phyloP scores from a whole-genome alignment of 2,797 vertebrate species.

The Naso thynnoides region DNA sequence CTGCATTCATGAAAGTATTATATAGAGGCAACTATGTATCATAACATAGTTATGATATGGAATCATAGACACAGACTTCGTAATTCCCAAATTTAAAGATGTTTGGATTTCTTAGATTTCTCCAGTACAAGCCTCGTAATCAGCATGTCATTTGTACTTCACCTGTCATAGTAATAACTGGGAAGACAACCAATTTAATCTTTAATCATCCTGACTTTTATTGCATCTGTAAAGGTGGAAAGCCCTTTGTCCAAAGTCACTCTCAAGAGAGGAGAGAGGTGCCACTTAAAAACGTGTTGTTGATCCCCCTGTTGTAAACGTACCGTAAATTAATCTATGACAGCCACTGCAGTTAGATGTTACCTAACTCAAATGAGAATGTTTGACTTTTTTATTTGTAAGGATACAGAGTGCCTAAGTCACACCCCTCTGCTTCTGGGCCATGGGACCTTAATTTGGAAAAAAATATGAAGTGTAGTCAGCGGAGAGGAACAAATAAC shows the following conservation, averaged over 20 bases:
- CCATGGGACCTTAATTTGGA: too few species aligned
- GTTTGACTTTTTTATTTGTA: neutral
- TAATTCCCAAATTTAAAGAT: neutral
- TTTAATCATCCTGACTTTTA: neutral
- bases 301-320: neutral
- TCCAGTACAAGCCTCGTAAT: neutral
- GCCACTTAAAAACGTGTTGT: constrained; percentile 2
- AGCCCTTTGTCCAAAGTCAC: neutral
- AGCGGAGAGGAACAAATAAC: too few species aligned
- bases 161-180: neutral
- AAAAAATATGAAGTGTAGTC: too few species aligned
- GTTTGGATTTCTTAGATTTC: neutral
- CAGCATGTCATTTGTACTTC: neutral
- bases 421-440: too few species aligned
- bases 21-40: too few species aligned
- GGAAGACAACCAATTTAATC: neutral
- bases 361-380: neutral
- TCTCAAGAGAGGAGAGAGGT: neutral
- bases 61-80: neutral
- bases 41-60: neutral
- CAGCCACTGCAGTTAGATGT: neutral
- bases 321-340: neutral
- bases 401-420: too few species aligned
- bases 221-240: neutral
- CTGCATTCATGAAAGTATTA: neutral